These are phyloP conservation scores for Ginglymostoma cirratum DNA, from an alignment of 2,113 vertebrate genomes.

Conservation along the genomic window DNA sequence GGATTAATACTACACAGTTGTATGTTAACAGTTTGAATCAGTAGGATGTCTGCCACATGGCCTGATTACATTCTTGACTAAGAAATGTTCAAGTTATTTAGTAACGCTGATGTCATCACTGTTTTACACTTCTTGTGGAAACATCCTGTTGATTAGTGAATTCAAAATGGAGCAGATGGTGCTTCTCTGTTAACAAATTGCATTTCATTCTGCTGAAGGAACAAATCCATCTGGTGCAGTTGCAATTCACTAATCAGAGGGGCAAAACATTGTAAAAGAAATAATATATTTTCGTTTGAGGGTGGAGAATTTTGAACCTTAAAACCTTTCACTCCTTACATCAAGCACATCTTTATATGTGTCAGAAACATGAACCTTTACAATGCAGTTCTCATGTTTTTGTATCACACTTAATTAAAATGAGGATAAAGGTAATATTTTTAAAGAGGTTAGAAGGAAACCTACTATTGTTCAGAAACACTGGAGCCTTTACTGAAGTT, in stretches of 20 bases:
- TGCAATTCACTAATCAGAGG: too few species aligned
- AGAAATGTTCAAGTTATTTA: not conserved
- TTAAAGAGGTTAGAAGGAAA: not conserved
- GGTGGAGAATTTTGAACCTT: not conserved
- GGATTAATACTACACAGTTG: too few species aligned
- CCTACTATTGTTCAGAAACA: not conserved
- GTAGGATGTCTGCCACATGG: not conserved
- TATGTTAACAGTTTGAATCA: not conserved
- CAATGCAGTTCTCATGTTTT: not conserved
- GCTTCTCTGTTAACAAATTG: not conserved
- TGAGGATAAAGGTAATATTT: not conserved
- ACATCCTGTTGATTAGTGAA: not conserved
- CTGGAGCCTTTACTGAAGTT: not conserved
- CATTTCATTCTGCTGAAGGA: slow-evolving; percentile 5
- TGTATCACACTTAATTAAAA: not conserved
- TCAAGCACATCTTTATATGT: not conserved
- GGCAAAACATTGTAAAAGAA: slow-evolving; percentile 1
- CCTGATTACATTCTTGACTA: not conserved
- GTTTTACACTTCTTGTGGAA: not conserved
- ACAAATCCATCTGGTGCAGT: not conserved
- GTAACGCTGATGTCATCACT: not conserved
- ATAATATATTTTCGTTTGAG: not conserved
- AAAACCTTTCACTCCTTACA: not conserved
- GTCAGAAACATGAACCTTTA: not conserved
- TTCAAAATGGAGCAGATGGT: slow-evolving; percentile 26